Base-by-base conservation (phyloP, 2,888 invertebrate species). In the Erebia aethiops region DNA sequence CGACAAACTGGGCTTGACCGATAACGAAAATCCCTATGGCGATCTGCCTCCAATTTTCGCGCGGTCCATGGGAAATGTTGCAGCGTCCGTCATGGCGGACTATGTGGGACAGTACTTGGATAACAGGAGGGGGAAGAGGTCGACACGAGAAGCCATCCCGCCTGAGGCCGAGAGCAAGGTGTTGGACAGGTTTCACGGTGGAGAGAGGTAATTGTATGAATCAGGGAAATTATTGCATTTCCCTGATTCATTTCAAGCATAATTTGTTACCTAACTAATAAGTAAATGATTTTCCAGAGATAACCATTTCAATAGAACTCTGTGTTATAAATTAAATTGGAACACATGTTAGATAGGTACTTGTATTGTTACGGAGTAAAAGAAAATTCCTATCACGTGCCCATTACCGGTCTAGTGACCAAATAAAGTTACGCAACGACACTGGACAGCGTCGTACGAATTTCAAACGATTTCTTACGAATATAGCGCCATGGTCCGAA, bases 1-100 rank as follows among this genome's bases (percentile, higher is more conserved):
- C 84, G 97, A 97, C 87, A 96, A 97, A 85, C 89, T 97, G 76
- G 97, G 97, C 14, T 86, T 97, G 78, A 97, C 97, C n/a, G 97
- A 97, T 84, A 97, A 97, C 84, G 97, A 97, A 84, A 97, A 97
- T 89, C 97, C 97, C 0, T 96, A 97, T 81, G 97, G 97, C 16
- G 96, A 96, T 60, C 87, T 97, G 70, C 97, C 97, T 0, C 96
- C 97, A 0, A 91, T 97, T 5, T 94, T 97, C 77, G 96, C 96
- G 1, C 91, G 97, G 74, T 96, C 96, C 5, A 95, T 97, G 94
- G 96, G 97, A 5, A 94, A 95, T 76, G 94, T 96, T 10, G 97
- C 97, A 0, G 96, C 96, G 0, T 94, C 95, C 69, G 85, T 95
- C 75, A 90, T 95, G 85, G 95, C 97, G 0, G 95, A 97, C 79